These are phyloP conservation scores for Strigamia maritima DNA, from an alignment of 2,888 invertebrate genomes.

Conservation along the genomic window DNA sequence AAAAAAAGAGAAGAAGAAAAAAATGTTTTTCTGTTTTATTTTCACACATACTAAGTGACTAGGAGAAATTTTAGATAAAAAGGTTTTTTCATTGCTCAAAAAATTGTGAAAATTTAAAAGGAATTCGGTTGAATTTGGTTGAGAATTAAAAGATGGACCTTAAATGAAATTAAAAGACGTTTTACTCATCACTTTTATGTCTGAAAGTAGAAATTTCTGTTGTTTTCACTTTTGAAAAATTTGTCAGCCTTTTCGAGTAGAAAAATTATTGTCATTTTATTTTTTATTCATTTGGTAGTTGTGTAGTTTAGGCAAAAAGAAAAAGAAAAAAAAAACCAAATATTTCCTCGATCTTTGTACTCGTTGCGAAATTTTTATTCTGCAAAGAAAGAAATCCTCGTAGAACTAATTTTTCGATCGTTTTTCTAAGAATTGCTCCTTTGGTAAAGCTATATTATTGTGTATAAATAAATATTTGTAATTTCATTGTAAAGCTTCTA, in stretches of 20 bases:
- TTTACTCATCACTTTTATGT: not conserved
- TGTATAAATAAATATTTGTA: constrained; percentile 25
- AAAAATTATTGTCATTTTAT: not conserved
- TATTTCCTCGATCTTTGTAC: not conserved
- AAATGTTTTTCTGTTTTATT: not conserved
- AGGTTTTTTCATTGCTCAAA: not conserved
- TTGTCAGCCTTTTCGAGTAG: not conserved
- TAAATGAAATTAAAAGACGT: not conserved
- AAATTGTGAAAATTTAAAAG: not conserved
- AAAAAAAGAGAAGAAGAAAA: no score
- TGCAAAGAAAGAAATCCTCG: no score
- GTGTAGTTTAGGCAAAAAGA: no score
- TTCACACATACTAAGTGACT: not conserved
- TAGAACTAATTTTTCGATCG: not conserved
- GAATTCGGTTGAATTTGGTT: no score
- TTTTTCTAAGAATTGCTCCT: not conserved
- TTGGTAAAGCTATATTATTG: constrained; percentile 9
- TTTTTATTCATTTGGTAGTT: not conserved
- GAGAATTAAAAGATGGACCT: not conserved
- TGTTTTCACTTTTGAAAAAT: not conserved
- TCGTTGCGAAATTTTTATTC: not conserved
- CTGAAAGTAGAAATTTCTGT: no score
- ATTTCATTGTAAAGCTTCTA: not conserved
- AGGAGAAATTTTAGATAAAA: not conserved
- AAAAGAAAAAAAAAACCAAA: no score